phyloP scores from a whole-genome alignment of 2,888 invertebrate genomes.

The Antheraea yamamai region DNA sequence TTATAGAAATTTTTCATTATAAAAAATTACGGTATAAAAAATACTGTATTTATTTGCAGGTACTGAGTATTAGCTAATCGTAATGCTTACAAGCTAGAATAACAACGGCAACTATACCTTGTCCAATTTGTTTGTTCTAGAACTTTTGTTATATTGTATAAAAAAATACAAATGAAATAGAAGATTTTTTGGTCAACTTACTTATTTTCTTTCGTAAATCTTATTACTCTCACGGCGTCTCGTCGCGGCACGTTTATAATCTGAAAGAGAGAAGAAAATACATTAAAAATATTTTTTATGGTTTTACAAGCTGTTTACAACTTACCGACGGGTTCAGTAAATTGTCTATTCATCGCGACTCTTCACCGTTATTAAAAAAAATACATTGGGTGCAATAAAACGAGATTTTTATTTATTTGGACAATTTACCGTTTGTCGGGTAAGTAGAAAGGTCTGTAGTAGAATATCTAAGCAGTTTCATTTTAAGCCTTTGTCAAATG shows the following conservation, averaged over 20 bases:
- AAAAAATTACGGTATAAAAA: too few species aligned
- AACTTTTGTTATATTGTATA: neutral
- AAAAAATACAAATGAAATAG: neutral
- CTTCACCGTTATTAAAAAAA: slow-evolving; percentile 8
- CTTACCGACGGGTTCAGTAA: slow-evolving; percentile 14
- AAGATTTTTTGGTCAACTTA: neutral
- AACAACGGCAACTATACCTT: too few species aligned
- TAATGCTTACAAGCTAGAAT: too few species aligned
- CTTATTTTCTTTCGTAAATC: neutral
- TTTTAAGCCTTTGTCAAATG: slow-evolving; percentile 21
- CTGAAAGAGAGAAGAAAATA: slow-evolving; percentile 15
- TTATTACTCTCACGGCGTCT: neutral
- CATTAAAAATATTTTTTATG: slow-evolving; percentile 11
- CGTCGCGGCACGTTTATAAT: neutral
- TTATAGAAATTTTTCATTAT: too few species aligned
- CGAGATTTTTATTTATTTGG: slow-evolving; percentile 19
- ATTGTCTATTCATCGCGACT: slow-evolving; percentile 13
- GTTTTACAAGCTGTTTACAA: slow-evolving; percentile 15
- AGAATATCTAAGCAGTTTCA: slow-evolving; percentile 24
- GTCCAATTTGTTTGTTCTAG: too few species aligned
- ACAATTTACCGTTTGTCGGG: slow-evolving; percentile 13
- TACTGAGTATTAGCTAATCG: too few species aligned
- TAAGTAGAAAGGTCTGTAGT: slow-evolving; percentile 8
- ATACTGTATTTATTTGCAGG: too few species aligned
- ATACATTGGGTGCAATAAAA: slow-evolving; percentile 24